Conservation (phyloP, 2,888 invertebrate genomes). For the Patella caerulea region DNA sequence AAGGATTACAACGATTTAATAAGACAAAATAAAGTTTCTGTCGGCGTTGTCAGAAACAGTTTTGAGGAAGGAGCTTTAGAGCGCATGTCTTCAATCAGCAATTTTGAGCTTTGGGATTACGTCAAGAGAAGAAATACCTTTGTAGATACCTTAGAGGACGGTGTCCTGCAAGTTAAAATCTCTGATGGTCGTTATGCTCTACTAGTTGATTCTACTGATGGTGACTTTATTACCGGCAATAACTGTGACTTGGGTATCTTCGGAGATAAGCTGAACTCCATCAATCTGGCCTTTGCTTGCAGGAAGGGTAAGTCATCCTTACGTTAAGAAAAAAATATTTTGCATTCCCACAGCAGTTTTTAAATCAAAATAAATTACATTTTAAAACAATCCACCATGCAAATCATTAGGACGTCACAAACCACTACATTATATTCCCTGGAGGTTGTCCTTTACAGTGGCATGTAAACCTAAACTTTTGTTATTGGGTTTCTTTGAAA, state of each 20-base stretch:
- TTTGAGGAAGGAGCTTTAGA: conserved; percentile 10
- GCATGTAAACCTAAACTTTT: too few species aligned
- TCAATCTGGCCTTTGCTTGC: conserved; percentile 19
- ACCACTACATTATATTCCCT: too few species aligned
- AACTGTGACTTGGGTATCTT: conserved; percentile 42
- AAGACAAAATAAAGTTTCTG: conserved; percentile 22
- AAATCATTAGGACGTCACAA: too few species aligned
- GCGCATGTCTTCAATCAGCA: conserved; percentile 16
- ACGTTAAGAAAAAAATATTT: too few species aligned
- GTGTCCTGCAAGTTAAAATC: conserved; percentile 30
- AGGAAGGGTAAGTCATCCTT: conserved; percentile 8
- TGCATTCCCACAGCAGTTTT: too few species aligned
- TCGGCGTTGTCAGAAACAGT: conserved; percentile 21
- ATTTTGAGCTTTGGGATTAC: conserved; percentile 22
- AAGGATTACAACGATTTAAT: conserved; percentile 29
- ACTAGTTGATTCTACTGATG: not conserved
- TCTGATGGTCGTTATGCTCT: not conserved
- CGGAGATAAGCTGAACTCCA: conserved; percentile 38
- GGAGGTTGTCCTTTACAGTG: too few species aligned
- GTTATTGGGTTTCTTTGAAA: too few species aligned
- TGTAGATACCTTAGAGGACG: conserved; percentile 26
- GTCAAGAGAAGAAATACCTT: conserved; percentile 23
- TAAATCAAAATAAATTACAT: too few species aligned
- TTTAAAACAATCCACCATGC: too few species aligned
- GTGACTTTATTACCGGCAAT: conserved; percentile 35